These are phyloP conservation scores for Hartigia nigra DNA, from an alignment of 2,888 invertebrate species.

Conservation along the genomic window DNA sequence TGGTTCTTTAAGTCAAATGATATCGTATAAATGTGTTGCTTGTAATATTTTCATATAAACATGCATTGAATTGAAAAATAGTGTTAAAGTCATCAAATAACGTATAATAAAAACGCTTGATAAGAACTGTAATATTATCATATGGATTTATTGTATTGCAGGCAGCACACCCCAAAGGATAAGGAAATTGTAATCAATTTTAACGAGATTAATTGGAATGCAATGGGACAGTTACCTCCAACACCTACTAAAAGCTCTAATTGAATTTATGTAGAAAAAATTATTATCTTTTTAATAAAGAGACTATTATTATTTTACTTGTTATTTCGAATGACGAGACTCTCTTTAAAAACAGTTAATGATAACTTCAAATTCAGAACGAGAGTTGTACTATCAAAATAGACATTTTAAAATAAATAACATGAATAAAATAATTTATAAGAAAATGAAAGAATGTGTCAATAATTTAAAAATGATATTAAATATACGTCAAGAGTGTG, in stretches of 20 bases:
- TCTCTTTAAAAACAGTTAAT: slow-evolving; percentile 29
- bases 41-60: too few species aligned
- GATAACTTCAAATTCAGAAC: slow-evolving; percentile 34
- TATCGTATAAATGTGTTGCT: too few species aligned
- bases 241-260: slow-evolving; percentile 59
- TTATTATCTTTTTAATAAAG: slow-evolving; percentile 22
- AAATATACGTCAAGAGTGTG: too few species aligned
- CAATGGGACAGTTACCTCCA: slow-evolving; percentile 66
- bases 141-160: slow-evolving; percentile 60
- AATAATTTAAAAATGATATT: not conserved
- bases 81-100: too few species aligned
- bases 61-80: too few species aligned
- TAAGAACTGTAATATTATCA: not conserved
- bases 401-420: slow-evolving; percentile 19
- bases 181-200: slow-evolving; percentile 78
- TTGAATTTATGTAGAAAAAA: slow-evolving; percentile 2
- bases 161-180: slow-evolving; percentile 74
- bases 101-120: too few species aligned
- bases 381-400: slow-evolving; percentile 14
- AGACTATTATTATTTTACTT: slow-evolving; percentile 14
- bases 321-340: slow-evolving; percentile 11
- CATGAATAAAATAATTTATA: slow-evolving; percentile 9
- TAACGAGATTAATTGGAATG: slow-evolving; percentile 71
- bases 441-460: not conserved
- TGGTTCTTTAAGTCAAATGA: too few species aligned